These are phyloP conservation scores for Crypturellus undulatus DNA, from an alignment of 2,113 vertebrate genomes.

Conservation along the genomic window DNA sequence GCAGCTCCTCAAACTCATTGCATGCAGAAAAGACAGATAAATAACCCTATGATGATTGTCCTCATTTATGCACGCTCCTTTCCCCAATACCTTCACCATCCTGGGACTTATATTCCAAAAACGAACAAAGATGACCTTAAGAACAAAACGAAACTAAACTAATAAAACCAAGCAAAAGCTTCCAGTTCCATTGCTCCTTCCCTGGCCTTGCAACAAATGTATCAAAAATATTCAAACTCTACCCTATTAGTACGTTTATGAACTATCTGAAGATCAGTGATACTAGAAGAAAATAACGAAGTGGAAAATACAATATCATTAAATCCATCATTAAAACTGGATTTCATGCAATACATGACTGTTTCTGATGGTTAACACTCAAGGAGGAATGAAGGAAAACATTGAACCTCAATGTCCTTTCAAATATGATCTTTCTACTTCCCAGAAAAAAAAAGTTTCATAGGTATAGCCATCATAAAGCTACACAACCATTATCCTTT, in stretches of 20 bases:
- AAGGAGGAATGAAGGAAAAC: neutral
- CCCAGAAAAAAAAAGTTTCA: neutral
- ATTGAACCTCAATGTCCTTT: neutral
- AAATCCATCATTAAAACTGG: neutral
- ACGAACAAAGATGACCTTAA: neutral
- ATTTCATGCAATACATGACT: neutral
- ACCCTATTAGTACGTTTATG: neutral
- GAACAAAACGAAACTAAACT: neutral
- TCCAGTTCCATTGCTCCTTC: neutral
- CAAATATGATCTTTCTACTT: neutral
- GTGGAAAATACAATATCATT: neutral
- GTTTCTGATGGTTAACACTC: neutral
- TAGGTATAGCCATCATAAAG: neutral
- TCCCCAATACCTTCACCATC: neutral
- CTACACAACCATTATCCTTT: neutral
- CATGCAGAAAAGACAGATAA: neutral
- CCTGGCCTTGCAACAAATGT: neutral
- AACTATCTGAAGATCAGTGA: neutral
- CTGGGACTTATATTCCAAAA: neutral
- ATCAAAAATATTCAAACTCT: neutral
- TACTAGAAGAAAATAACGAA: fast-evolving
- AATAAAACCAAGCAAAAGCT: neutral
- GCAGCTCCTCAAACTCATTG: neutral
- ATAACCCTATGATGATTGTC: neutral
- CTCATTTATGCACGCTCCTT: fast-evolving